Evolutionary conservation across 1,140 invertebrate genomes (phyloP), one percentile per base, ranked within the genome.

Genomic region (Paracyclopina nana): DNA sequence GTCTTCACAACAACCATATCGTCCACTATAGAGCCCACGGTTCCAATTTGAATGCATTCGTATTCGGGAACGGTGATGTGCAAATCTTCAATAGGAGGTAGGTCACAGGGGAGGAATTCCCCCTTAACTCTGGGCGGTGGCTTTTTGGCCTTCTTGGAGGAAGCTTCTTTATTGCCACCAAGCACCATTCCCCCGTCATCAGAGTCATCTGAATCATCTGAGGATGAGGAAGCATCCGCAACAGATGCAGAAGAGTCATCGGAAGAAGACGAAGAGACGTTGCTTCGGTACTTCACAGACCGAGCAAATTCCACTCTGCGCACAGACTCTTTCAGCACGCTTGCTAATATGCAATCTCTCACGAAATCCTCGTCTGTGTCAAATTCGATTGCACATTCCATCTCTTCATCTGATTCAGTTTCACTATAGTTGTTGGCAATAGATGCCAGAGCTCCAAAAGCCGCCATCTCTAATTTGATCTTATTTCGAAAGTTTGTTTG

Each of bases 11-110:
- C 70, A 29, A 83, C 80, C 80, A 67, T 12, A 70, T 72, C 69
- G 62, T 79, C 76, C 43, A 84, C 76, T 58, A 81, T 72, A 52
- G 70, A 74, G 40, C 68, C 67, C 55, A 91, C 71, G 34, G 71
- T 69, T 41, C 85, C 85, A 53, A 88, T 68, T 54, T 75, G 72
- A 51, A 75, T 67, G 57, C 79, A 79, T 50, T 82, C 70, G 54
- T 78, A 72, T 60, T 80, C 74, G 4, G 76, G 74, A 8, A 86
- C 72, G 51, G 72, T 76, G 50, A 90, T 84, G 55, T 76, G 70
- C 30, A 88, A 68, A 59, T 87, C 78, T 64, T 85, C 75, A 54
- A 88, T 80, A 0, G 80, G 80, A 1, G 82, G 82, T 38, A 88
- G 66, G 57, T 85, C 76, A 60, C 79, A 73, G 12, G 77, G 60